phyloP scores from a whole-genome alignment of 2,797 vertebrate genomes.

The Eulemur coronatus region DNA sequence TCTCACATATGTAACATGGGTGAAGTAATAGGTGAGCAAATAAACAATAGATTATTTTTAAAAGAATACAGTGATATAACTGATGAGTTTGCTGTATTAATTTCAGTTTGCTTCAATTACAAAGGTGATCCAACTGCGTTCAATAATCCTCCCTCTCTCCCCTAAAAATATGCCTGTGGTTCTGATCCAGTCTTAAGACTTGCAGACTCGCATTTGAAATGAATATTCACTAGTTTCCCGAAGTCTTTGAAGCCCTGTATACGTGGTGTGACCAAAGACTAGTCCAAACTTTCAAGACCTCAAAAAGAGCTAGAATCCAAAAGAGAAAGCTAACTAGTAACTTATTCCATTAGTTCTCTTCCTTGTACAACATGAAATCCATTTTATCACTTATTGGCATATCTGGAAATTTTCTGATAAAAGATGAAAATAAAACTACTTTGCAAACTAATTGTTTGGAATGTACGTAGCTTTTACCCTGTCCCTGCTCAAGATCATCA shows the following conservation, averaged over 20 bases:
- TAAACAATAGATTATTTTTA: background rate
- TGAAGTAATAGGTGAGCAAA: background rate
- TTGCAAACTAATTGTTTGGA: background rate
- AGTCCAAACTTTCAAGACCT: background rate
- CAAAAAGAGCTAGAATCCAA: background rate
- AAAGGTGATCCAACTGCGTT: background rate
- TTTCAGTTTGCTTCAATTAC: background rate
- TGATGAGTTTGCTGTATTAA: background rate
- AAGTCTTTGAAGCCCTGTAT: background rate
- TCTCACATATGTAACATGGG: background rate
- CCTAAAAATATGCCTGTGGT: background rate
- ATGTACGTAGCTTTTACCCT: background rate
- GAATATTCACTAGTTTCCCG: background rate
- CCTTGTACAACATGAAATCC: background rate
- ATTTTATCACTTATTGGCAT: background rate
- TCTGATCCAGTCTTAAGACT: background rate
- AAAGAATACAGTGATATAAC: background rate
- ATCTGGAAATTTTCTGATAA: constrained; percentile 7
- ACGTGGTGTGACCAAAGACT: background rate
- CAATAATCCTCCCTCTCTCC: background rate
- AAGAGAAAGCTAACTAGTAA: constrained; percentile 5
- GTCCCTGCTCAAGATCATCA: background rate
- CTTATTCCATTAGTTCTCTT: background rate
- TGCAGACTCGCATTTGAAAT: background rate
- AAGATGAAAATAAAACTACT: constrained; percentile 1